These are phyloP conservation scores for Antheraea yamamai DNA, from an alignment of 2,888 invertebrate genomes.

Conservation along the genomic window DNA sequence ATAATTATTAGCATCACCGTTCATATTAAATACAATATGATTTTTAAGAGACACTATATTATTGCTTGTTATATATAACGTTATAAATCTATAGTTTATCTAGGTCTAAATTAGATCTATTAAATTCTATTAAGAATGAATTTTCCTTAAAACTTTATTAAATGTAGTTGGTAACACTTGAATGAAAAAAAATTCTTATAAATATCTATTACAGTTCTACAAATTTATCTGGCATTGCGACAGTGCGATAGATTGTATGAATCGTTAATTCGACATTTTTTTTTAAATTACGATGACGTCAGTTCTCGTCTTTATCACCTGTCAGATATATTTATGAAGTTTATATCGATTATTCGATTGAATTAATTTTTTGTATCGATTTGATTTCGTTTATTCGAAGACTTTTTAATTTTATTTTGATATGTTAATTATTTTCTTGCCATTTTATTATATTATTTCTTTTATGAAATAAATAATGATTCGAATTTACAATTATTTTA, in stretches of 20 bases:
- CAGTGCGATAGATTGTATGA: not conserved
- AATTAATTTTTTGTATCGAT: not conserved
- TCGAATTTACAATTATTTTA: not conserved
- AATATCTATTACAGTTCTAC: not conserved
- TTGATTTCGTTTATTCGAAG: not conserved
- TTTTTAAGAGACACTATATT: not conserved
- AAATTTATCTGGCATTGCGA: not conserved
- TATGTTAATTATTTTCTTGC: not conserved
- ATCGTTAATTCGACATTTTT: not conserved
- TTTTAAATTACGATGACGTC: not conserved
- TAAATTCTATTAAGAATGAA: not conserved
- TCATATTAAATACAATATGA: not conserved
- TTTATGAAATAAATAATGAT: not conserved
- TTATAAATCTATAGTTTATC: not conserved
- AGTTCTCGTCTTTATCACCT: not conserved
- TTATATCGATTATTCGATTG: not conserved
- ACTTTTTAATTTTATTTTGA: not conserved
- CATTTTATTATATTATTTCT: slow-evolving; percentile 1
- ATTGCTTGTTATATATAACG: not conserved
- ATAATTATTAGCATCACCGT: not conserved
- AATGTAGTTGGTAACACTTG: not conserved
- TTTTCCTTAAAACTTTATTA: not conserved
- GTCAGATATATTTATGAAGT: not conserved
- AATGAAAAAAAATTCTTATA: not conserved
- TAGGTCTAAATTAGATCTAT: not conserved